Base-by-base conservation (phyloP, 1,140 invertebrate genomes). In the Zaprionus tsacasi region DNA sequence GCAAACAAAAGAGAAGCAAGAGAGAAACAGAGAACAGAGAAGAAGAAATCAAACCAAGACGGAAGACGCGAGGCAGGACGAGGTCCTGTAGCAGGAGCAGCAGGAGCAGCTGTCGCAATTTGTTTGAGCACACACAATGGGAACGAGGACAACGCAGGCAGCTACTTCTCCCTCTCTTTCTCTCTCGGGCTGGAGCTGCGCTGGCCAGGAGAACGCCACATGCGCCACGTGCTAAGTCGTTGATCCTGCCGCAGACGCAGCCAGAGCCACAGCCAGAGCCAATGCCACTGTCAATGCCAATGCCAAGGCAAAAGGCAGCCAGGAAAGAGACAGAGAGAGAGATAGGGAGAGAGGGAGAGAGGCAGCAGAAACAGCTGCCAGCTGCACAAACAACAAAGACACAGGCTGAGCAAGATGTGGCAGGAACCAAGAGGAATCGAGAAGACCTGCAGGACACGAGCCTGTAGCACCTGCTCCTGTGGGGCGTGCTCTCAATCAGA, bases 151-250 rank as follows among this genome's bases (percentile, higher is more conserved):
- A 80, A 36, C 45, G 45, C 17, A 50, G 35, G 12, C 54, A 30
- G 13, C 43, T 83, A 79, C 82, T 50, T 15, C 40, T 45, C 6
- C n/a, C 36, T 38, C 36, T 35, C 33, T 10, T 10, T 8, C 33
- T 35, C 33, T 10, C 38, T 72, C 58, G 15, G n/a, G 71, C 85
- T 78, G 78, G 85, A 89, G 80, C 85, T 55, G 25, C 52, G 25
- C 52, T 27, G 52, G 30, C 13, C 43, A 70, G 68, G 40, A 45
- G 71, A 76, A 81, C 71, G 82, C 80, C 80, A 85, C 80, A 87
- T 88, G 82, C 83, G 83, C 83, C 83, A 87, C 83, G 83, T 87
- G 83, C 83, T 87, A 88, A 87, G 83, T 88, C 80, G 83, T 87
- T 88, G 83, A 88, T 87, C 83, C 83, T 87, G 83, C 52, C 82